Base-by-base conservation (phyloP, 2,888 invertebrate species). In the Troilus luridus region DNA sequence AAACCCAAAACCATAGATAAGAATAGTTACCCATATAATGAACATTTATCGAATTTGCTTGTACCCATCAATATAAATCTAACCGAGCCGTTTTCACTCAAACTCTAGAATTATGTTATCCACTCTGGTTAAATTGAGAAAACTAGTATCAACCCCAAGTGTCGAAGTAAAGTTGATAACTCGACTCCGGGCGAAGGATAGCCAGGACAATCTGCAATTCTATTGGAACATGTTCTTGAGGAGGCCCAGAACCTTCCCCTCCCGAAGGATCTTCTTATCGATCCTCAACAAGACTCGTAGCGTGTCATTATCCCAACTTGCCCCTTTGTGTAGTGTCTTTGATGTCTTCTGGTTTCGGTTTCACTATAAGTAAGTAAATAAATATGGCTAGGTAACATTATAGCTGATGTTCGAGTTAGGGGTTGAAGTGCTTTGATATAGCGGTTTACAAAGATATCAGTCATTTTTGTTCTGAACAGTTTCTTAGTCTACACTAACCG, bases 151-250 rank as follows among this genome's bases (percentile, higher is more conserved):
- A 64, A 21, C 64, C 10, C 10, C 10, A 17, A 64, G 5, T 64
- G 64, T 64, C 64, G 21, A 24, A 67, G 41, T 67, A 19, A 8
- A 77, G n/a, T 10, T 27, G 19, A 14, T 19, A 77, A 77, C 6
- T 9, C 17, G 27, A 9, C 72, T 67, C 12, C 14, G 2, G 59
- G 1, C 1, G 72, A 7, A 77, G 72, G 41, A 19, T 41, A 41
- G 27, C 7, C 72, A 77, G 41, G 72, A 77, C 72, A 17, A 77
- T 77, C 19, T 77, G 72, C 72, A 77, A 77, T 77, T 77, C 27
- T 41, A 77, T 77, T 41, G 41, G 72, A 77, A 1, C 72, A 41
- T 77, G 72, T 77, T 77, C 27, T 77, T 77, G 17, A 19, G 72
- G 17, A 41, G 72, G 27, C 17, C 21, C 21, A 62, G 62, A 21